Conservation (phyloP, 2,797 vertebrate genomes). For the Alauda arvensis region DNA sequence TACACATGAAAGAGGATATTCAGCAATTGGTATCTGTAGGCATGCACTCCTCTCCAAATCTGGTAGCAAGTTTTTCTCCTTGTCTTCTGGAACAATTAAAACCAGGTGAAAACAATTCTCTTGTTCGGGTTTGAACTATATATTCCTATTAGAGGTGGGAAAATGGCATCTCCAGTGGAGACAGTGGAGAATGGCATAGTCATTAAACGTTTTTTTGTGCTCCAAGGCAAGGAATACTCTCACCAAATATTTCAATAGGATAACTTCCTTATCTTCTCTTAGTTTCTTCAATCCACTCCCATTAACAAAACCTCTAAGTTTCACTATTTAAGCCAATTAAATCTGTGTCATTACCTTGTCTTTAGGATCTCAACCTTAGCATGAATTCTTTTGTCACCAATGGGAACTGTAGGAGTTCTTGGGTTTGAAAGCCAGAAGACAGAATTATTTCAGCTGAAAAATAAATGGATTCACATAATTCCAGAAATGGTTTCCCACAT, state of each 20-base stretch:
- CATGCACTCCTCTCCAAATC: background rate
- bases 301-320: background rate
- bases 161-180: background rate
- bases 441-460: constrained; percentile 3
- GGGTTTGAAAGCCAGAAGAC: background rate
- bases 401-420: background rate
- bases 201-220: background rate
- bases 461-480: background rate
- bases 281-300: background rate
- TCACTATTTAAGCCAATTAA: background rate
- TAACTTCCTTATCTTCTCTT: background rate
- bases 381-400: background rate
- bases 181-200: background rate
- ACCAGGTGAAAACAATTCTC: background rate
- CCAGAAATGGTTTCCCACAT: background rate
- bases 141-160: background rate
- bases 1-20: background rate
- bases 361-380: background rate
- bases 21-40: background rate
- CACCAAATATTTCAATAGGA: background rate
- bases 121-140: background rate
- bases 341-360: background rate
- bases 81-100: background rate
- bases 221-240: background rate
- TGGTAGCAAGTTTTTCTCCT: background rate